Evolutionary conservation across 2,888 invertebrate species (phyloP).

Genomic region (Drosophila sordidula): DNA sequence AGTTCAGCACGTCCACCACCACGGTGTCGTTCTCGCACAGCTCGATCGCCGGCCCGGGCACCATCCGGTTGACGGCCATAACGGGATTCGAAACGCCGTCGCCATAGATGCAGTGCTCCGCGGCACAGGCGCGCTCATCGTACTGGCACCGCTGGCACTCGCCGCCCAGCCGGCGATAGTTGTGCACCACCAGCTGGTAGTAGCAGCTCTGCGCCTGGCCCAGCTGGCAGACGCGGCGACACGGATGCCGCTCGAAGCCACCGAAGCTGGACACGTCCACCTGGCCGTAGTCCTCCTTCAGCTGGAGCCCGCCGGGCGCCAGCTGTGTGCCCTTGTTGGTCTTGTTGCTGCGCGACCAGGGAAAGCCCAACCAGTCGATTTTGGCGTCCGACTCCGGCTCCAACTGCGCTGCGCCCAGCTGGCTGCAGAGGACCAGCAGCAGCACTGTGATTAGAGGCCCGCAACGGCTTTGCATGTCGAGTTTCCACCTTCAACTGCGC

Average conservation of each 20-base stretch:
- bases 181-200: slow-evolving; percentile 81
- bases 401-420: neutral
- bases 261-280: slow-evolving; percentile 58
- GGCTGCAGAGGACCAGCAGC: slow-evolving; percentile 12
- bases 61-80: slow-evolving; percentile 82
- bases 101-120: slow-evolving; percentile 79
- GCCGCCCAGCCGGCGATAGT: slow-evolving; percentile 79
- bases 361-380: slow-evolving; percentile 57
- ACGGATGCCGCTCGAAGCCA: slow-evolving; percentile 79
- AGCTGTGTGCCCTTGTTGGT: slow-evolving; percentile 32
- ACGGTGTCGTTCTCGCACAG: slow-evolving; percentile 82
- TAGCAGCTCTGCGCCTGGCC: slow-evolving; percentile 78
- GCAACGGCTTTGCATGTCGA: slow-evolving; percentile 55
- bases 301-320: slow-evolving; percentile 6
- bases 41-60: slow-evolving; percentile 82
- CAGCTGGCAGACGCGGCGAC: slow-evolving; percentile 78
- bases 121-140: slow-evolving; percentile 73
- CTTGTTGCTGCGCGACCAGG: slow-evolving; percentile 52
- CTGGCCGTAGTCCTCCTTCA: slow-evolving; percentile 58
- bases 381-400: slow-evolving; percentile 4
- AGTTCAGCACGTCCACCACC: slow-evolving; percentile 82
- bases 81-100: slow-evolving; percentile 80
- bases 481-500: slow-evolving; percentile 53
- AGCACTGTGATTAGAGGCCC: slow-evolving; percentile 6
- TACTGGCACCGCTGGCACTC: slow-evolving; percentile 78